These are phyloP conservation scores for Tetraneura akinire DNA, from an alignment of 1,140 invertebrate species.

Conservation along the genomic window DNA sequence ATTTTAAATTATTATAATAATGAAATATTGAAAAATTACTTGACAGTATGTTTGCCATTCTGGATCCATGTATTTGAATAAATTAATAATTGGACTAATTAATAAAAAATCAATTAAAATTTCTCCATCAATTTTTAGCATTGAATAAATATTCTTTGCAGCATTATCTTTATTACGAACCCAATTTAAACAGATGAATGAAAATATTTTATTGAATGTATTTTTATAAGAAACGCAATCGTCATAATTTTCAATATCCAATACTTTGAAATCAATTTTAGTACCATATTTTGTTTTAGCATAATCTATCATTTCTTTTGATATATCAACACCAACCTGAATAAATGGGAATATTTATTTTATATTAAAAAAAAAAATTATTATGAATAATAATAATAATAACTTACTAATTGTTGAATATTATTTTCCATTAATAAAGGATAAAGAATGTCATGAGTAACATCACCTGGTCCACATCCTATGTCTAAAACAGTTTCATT, in stretches of 20 bases:
- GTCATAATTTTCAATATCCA: slow-evolving; percentile 39
- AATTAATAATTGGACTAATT: slow-evolving; percentile 24
- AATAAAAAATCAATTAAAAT: slow-evolving; percentile 17
- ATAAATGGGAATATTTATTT: no score
- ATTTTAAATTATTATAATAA: no score
- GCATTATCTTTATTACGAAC: slow-evolving; percentile 14
- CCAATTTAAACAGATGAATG: slow-evolving; percentile 37
- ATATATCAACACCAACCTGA: slow-evolving; percentile 45
- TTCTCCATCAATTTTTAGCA: slow-evolving; percentile 35
- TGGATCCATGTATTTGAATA: slow-evolving; percentile 27
- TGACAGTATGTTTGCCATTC: slow-evolving; percentile 39
- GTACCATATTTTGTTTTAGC: slow-evolving; percentile 5
- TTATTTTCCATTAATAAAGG: slow-evolving; percentile 45
- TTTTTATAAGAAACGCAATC: background rate
- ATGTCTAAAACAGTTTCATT: slow-evolving; percentile 48
- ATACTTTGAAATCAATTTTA: slow-evolving; percentile 14
- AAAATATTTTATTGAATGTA: slow-evolving; percentile 33
- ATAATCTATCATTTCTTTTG: slow-evolving; percentile 28
- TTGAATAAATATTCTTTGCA: background rate
- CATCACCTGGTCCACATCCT: slow-evolving; percentile 51
- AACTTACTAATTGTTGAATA: slow-evolving; percentile 23
- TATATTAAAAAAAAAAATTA: no score
- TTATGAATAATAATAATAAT: background rate
- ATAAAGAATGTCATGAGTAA: slow-evolving; percentile 45
- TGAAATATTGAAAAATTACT: slow-evolving; percentile 19